phyloP scores from a whole-genome alignment of 1,140 invertebrate species.

The Drosophila melanogaster region Release_6_plus_ISO1_MT NT_033779.5:7196501-7197000 shows the following conservation, averaged over 20 bases:
- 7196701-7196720: constrained; percentile 1
- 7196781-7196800: constrained; percentile 32
- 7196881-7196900: no score
- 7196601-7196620: constrained; percentile 87
- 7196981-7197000: constrained; percentile 22
- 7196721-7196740: constrained; percentile 6
- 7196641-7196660: constrained; percentile 90
- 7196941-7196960: not conserved
- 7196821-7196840: constrained; percentile 38
- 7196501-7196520: constrained; percentile 30
- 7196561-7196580: constrained; percentile 85
- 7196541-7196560: constrained; percentile 86
- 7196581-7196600: constrained; percentile 85
- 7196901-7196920: no score
- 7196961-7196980: constrained; percentile 8
- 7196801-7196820: constrained; percentile 60
- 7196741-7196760: constrained; percentile 32
- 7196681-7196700: constrained; percentile 13
- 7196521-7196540: constrained; percentile 42
- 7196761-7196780: constrained; percentile 48
- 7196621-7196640: constrained; percentile 90
- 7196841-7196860: constrained; percentile 15
- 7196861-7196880: not conserved
- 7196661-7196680: constrained; percentile 89
- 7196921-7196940: not conserved